Base-by-base conservation (phyloP, 2,888 invertebrate genomes). In the Latrodectus elegans region DNA sequence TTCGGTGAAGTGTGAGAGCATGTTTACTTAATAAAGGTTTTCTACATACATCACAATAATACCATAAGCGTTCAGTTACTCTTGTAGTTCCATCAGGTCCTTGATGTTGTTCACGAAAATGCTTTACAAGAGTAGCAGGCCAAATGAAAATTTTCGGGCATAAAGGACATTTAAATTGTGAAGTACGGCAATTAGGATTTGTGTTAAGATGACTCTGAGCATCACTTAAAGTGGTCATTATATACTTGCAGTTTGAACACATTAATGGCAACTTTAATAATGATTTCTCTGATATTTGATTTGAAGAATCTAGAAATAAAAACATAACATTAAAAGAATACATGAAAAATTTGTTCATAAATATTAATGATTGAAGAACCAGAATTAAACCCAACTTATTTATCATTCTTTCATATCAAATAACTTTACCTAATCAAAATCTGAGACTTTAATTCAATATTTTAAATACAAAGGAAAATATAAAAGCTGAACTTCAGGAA, bases 91-190 rank as follows among this genome's bases (percentile, higher is more conserved):
- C 84, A 55, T 64, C 80, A 60, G 82, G 82, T 72, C 84, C 82
- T 72, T 78, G 72, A 76, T 82, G 82, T 55, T 89, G 89, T 72
- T 89, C 85, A 55, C 76, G 78, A 26, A 89, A 78, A 60, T 89
- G 89, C 52, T 86, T 85, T 22, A 83, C 74, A 64, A 89, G 67
- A 73, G 89, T 89, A 22, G 83, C 89, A 22, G 89, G 89, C 89
- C 89, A 89, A 64, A 89, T 89, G 49, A 89, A 89, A 22, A 85
- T 53, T 78, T 89, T 89, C 4, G 89, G 89, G 51, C 89, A 89
- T 14, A 89, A 53, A 67, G 75, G 77, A 55, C 89, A 89, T 38
- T 86, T 79, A 55, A 89, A 86, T 68, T 89, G 89, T 14, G 79
- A 80, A 6, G 78, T 78, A 22, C 89, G 81, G 55, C 89, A 89